Percentiles rank a stretch among this genome's conserved stretches.
Evolutionary conservation across 2,113 vertebrate genomes (phyloP).

Genomic region (Chiloscyllium plagiosum): DNA sequence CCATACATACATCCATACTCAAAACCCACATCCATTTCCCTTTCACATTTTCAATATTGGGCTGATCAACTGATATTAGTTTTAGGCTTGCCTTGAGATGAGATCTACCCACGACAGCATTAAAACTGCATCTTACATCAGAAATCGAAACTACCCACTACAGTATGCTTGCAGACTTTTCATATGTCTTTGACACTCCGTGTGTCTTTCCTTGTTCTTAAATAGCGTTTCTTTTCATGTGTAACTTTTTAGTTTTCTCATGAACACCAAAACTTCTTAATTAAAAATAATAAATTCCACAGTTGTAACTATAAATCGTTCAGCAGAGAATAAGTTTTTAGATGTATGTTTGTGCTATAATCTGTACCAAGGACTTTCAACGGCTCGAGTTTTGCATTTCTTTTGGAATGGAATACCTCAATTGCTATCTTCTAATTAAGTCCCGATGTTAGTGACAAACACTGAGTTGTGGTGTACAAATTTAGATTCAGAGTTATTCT

Average conservation of each 20-base stretch:
- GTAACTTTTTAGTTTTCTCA: not conserved
- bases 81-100: not conserved
- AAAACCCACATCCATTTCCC: not conserved
- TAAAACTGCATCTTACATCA: not conserved
- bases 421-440: not conserved
- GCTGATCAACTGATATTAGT: not conserved
- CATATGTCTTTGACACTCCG: not conserved
- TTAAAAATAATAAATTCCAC: not conserved
- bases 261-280: not conserved
- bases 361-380: not conserved
- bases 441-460: not conserved
- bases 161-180: not conserved
- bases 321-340: not conserved
- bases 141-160: not conserved
- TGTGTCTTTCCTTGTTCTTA: too few relatives aligned
- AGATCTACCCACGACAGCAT: not conserved
- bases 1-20: not conserved
- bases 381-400: not conserved
- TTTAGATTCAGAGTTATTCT: not conserved
- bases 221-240: not conserved
- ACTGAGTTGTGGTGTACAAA: not conserved
- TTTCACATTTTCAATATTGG: not conserved
- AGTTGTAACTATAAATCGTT: not conserved
- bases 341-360: not conserved
- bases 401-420: not conserved